phyloP scores from a whole-genome alignment of 2,888 invertebrate species.

The Tachystola acroxantha region DNA sequence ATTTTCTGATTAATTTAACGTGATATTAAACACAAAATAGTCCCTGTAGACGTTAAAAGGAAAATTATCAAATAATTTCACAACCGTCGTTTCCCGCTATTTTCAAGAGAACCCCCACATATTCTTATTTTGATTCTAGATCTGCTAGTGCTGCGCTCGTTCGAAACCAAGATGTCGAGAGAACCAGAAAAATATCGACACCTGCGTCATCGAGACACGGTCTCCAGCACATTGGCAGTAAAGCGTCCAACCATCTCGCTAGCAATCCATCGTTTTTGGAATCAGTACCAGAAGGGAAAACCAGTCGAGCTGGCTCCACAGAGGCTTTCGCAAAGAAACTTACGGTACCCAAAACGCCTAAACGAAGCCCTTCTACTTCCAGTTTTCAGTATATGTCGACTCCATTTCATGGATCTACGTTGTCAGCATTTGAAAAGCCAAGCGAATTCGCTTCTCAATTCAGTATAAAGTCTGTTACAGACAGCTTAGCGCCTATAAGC shows the following conservation, averaged over 20 bases:
- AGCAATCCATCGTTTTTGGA: slow-evolving; percentile 81
- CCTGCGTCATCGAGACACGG: slow-evolving; percentile 54
- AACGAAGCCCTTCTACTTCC: slow-evolving; percentile 86
- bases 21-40: too few relatives aligned
- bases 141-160: slow-evolving; percentile 83
- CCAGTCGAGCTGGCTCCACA: slow-evolving; percentile 50
- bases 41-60: too few relatives aligned
- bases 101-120: slow-evolving; percentile 26
- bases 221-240: slow-evolving; percentile 80
- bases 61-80: too few relatives aligned
- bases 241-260: slow-evolving; percentile 74
- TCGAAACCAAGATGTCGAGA: slow-evolving; percentile 14
- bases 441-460: slow-evolving; percentile 88
- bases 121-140: too few relatives aligned
- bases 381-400: slow-evolving; percentile 92
- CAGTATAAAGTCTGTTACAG: slow-evolving; percentile 83
- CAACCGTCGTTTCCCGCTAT: too few relatives aligned
- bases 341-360: slow-evolving; percentile 71
- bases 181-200: slow-evolving; percentile 43
- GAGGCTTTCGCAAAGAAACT: slow-evolving; percentile 61
- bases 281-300: slow-evolving; percentile 82
- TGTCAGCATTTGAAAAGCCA: slow-evolving; percentile 86
- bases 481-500: slow-evolving; percentile 67
- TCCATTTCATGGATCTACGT: slow-evolving; percentile 90
- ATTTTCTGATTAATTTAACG: slow-evolving; percentile 23